phyloP scores from a whole-genome alignment of 2,113 vertebrate genomes.

The Microcebus tavaratra region DNA sequence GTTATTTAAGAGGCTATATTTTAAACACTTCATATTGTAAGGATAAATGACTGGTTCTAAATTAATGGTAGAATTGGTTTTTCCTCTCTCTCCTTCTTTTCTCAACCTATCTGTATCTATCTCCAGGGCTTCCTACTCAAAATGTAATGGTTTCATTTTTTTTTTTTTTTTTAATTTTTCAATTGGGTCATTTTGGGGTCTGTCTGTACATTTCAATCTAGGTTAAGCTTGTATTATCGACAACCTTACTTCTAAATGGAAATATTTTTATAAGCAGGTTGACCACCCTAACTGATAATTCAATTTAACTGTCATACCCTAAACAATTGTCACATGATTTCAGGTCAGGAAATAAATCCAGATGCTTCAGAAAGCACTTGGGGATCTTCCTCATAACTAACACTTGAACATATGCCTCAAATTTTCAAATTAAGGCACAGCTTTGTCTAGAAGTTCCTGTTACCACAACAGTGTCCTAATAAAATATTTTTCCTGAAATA shows the following conservation, averaged over 20 bases:
- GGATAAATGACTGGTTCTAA: neutral
- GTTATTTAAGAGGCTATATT: neutral
- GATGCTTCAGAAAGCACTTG: neutral
- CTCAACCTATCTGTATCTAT: neutral
- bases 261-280: constrained; percentile 3
- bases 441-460: neutral
- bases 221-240: neutral
- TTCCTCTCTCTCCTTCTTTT: neutral
- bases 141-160: neutral
- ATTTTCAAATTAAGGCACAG: neutral
- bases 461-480: neutral
- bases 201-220: neutral
- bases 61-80: neutral
- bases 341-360: neutral
- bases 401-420: neutral
- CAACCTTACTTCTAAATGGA: neutral
- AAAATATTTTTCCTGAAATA: constrained; percentile 26
- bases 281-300: constrained; percentile 40
- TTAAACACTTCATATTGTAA: neutral
- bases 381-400: neutral
- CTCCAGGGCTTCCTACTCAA: neutral
- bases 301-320: constrained; percentile 9
- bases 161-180: neutral
- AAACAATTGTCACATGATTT: neutral
- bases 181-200: neutral